A percentile compares a stretch with the other conserved stretches of the same genome.
Conservation (phyloP, 2,113 vertebrate species). For the Rhadina sibilatrix region DNA sequence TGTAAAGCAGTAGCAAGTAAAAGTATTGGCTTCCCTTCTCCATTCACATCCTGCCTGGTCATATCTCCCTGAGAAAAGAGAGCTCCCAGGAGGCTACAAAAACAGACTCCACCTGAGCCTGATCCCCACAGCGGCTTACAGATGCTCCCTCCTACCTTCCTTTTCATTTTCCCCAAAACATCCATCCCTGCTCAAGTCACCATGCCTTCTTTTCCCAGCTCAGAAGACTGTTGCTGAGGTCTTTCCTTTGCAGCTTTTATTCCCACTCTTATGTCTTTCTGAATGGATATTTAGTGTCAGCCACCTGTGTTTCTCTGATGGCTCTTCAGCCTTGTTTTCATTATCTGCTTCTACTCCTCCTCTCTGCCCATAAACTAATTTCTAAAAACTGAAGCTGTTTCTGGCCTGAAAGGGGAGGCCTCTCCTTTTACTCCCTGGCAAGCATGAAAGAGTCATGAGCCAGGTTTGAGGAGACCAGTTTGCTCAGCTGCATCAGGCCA, state of each 20-base stretch:
- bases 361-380: background rate
- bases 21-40: background rate
- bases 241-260: background rate
- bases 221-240: background rate
- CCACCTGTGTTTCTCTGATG: rapidly evolving
- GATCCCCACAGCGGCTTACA: background rate
- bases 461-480: background rate
- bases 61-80: background rate
- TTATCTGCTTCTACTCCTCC: background rate
- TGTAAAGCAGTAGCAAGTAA: background rate
- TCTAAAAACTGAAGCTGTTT: background rate
- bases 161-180: background rate
- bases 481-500: background rate
- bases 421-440: background rate
- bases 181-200: rapidly evolving
- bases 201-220: background rate
- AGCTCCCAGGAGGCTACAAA: background rate
- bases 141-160: background rate
- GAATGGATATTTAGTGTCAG: rapidly evolving
- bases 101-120: background rate
- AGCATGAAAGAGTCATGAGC: background rate
- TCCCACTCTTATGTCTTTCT: rapidly evolving
- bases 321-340: background rate
- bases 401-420: rapidly evolving
- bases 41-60: background rate